Percentiles rank a stretch among this genome's conserved stretches.
Evolutionary conservation across 2,888 invertebrate genomes (phyloP).

Genomic region (Scaeva pyrastri): DNA sequence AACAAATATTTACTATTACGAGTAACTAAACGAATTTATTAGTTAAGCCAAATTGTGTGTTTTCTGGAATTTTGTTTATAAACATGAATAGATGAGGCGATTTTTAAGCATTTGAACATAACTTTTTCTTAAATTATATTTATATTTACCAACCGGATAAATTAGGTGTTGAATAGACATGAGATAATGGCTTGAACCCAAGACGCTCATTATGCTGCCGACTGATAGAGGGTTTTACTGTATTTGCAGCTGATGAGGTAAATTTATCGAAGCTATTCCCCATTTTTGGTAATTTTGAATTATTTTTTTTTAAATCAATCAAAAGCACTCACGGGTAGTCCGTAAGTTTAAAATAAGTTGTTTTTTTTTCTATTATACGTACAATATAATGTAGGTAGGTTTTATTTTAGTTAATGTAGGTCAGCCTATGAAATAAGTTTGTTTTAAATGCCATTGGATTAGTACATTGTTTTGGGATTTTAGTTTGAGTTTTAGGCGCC

Average conservation of each 20-base stretch:
- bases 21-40: conserved; percentile 4
- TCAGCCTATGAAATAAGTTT: not conserved
- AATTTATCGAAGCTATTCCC: conserved; percentile 82
- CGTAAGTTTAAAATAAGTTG: not conserved
- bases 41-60: conserved; percentile 40
- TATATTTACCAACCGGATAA: conserved; percentile 81
- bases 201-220: conserved; percentile 50
- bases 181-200: conserved; percentile 77
- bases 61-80: conserved; percentile 22
- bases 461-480: not conserved
- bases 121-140: not conserved
- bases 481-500: not conserved
- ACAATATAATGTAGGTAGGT: not conserved
- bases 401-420: not conserved
- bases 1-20: conserved; percentile 32
- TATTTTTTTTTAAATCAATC: not conserved
- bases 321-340: not conserved
- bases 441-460: not conserved
- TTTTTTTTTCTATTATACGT: not conserved
- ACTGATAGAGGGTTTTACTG: conserved; percentile 26
- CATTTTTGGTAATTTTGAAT: conserved; percentile 76
- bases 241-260: conserved; percentile 64
- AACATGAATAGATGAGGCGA: conserved; percentile 34
- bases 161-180: conserved; percentile 82
- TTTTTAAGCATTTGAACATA: conserved; percentile 19